phyloP scores from a whole-genome alignment of 2,888 invertebrate genomes.

The Toxonevra muliebris region DNA sequence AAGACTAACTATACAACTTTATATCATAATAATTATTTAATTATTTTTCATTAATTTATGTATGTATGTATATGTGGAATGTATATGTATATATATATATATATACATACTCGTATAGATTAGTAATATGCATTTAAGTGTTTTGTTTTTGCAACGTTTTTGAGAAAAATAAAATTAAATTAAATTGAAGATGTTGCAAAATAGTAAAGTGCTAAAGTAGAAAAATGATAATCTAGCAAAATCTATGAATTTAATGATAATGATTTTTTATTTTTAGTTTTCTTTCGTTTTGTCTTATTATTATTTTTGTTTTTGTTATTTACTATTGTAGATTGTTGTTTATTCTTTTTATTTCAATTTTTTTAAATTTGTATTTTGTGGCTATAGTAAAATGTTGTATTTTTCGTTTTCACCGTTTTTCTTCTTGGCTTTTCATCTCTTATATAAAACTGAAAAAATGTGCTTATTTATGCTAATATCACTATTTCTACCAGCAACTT shows the following conservation, averaged over 20 bases:
- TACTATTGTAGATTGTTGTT: neutral
- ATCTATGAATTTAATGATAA: too few relatives aligned
- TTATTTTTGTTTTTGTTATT: too few relatives aligned
- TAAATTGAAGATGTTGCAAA: too few relatives aligned
- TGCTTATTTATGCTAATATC: slow-evolving; percentile 30
- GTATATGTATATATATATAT: slow-evolving; percentile 22
- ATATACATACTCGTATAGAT: slow-evolving; percentile 26
- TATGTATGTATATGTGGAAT: slow-evolving; percentile 38
- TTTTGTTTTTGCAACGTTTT: neutral
- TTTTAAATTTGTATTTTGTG: slow-evolving; percentile 8
- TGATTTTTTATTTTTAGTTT: too few relatives aligned
- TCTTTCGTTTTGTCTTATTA: too few relatives aligned
- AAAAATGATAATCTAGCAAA: too few relatives aligned
- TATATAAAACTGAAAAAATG: slow-evolving; percentile 21
- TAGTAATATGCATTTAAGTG: slow-evolving; percentile 6
- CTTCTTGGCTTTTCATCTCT: neutral
- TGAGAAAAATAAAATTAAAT: too few relatives aligned
- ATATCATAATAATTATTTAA: slow-evolving; percentile 16
- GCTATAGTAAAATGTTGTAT: neutral
- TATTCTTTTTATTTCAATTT: neutral
- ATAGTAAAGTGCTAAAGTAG: too few relatives aligned
- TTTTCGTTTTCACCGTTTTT: neutral
- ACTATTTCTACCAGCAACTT: slow-evolving; percentile 35
- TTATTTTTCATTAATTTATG: slow-evolving; percentile 26
- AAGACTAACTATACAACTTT: slow-evolving; percentile 33